These are phyloP conservation scores for Aporophyla lueneburgensis DNA, from an alignment of 2,888 invertebrate genomes.

Conservation along the genomic window DNA sequence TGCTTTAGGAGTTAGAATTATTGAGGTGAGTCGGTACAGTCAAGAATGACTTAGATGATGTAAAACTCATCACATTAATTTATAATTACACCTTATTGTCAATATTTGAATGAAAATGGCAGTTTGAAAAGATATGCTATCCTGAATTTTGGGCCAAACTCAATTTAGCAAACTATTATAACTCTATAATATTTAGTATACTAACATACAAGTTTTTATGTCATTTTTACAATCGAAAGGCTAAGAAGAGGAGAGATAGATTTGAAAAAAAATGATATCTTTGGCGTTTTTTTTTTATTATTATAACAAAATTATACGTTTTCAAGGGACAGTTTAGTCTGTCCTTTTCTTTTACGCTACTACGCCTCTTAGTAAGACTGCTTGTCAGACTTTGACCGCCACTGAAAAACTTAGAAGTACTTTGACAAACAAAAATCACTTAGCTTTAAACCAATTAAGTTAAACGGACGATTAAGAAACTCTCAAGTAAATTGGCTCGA, in stretches of 20 bases:
- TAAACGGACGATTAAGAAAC: not conserved
- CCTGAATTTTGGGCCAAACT: no score
- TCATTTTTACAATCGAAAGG: no score
- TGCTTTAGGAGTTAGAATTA: not conserved
- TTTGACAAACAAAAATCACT: not conserved
- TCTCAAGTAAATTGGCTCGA: constrained; percentile 25
- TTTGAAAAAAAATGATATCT: no score
- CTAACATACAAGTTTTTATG: no score
- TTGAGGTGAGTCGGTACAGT: not conserved
- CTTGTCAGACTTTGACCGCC: not conserved
- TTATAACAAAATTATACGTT: constrained; percentile 1
- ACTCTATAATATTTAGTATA: no score
- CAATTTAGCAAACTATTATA: no score
- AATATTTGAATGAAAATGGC: not conserved
- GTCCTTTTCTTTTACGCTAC: no score
- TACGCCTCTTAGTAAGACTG: no score
- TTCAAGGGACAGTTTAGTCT: no score
- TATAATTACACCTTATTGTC: not conserved
- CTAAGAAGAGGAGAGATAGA: no score
- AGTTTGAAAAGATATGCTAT: no score
- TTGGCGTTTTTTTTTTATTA: no score
- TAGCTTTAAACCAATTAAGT: not conserved
- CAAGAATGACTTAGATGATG: not conserved
- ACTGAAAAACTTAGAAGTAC: not conserved
- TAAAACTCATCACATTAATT: not conserved